Evolutionary conservation across 2,113 vertebrate species (phyloP).

Genomic region (Gavia stellata): DNA sequence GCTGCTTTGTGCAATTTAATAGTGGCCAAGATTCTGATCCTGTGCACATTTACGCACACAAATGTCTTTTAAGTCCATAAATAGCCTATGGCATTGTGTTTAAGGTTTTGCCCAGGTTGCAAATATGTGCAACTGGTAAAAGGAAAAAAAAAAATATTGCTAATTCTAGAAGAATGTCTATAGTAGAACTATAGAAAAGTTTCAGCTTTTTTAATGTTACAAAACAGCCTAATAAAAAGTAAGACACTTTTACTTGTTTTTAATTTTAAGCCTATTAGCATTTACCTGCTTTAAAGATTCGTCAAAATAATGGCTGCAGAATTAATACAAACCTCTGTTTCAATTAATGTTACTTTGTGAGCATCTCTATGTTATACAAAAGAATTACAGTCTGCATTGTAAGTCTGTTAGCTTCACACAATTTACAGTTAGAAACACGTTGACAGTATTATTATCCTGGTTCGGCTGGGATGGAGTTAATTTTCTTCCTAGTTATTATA

Average conservation of each 20-base stretch:
- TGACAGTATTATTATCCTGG: too few species aligned
- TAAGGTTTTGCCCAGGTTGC: neutral
- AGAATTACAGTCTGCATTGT: neutral
- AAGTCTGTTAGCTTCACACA: neutral
- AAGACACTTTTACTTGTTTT: neutral
- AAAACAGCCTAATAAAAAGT: neutral
- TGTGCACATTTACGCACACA: neutral
- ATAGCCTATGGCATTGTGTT: neutral
- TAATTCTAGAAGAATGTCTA: neutral
- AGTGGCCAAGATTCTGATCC: neutral
- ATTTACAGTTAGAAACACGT: neutral
- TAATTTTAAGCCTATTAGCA: neutral
- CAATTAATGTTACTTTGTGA: neutral
- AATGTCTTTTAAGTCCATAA: neutral
- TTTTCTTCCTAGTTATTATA: too few species aligned
- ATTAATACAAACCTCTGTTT: neutral
- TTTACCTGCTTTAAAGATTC: neutral
- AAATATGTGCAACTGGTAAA: neutral
- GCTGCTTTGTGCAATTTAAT: neutral
- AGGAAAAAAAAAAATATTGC: neutral
- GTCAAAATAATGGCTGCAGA: neutral
- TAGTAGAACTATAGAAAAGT: neutral
- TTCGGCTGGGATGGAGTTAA: too few species aligned
- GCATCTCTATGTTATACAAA: neutral
- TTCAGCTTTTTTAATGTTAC: neutral